Evolutionary conservation across 2,797 vertebrate species (phyloP).

Genomic region (Hydrolagus colliei): DNA sequence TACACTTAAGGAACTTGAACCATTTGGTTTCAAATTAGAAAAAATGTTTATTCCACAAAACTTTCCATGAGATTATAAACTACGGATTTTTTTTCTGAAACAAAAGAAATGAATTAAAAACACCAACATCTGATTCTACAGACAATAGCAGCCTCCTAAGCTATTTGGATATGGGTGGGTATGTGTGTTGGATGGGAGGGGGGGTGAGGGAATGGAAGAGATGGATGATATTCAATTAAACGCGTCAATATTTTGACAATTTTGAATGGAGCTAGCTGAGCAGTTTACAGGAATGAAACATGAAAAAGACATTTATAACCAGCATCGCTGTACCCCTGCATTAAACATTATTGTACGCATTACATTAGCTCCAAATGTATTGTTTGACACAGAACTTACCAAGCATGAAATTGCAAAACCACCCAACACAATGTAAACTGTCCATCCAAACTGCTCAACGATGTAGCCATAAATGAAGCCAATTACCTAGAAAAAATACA

Average conservation of each 20-base stretch:
- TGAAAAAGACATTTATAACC: not conserved
- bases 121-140: too few species aligned
- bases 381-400: conserved; percentile 58
- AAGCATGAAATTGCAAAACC: conserved; percentile 86
- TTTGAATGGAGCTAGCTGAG: not conserved
- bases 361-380: too few species aligned
- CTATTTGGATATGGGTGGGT: too few species aligned
- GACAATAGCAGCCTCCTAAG: too few species aligned
- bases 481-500: conserved; percentile 61
- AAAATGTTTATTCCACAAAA: too few species aligned
- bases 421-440: conserved; percentile 86
- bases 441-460: conserved; percentile 92
- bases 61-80: too few species aligned
- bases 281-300: not conserved
- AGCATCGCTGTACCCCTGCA: conserved; percentile 30
- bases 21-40: too few species aligned
- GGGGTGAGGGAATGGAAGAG: too few species aligned
- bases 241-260: not conserved
- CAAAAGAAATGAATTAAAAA: too few species aligned
- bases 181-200: too few species aligned
- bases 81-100: too few species aligned
- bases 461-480: conserved; percentile 86
- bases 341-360: not conserved
- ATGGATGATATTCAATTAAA: not conserved
- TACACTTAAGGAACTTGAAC: too few species aligned